Evolutionary conservation across 2,888 invertebrate species (phyloP).

Genomic region (Cylloceria caligata): DNA sequence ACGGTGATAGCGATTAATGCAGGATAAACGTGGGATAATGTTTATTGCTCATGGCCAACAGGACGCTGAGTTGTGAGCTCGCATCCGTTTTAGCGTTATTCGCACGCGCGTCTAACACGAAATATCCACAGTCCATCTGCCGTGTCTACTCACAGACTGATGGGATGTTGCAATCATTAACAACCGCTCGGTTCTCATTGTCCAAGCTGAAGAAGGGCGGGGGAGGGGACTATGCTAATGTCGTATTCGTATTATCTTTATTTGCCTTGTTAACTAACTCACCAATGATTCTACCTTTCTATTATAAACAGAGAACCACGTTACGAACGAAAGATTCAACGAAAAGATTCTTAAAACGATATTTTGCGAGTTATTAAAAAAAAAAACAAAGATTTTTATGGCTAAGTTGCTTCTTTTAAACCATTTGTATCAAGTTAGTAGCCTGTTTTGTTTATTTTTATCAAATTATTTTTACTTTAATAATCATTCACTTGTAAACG

Average conservation of each 20-base stretch:
- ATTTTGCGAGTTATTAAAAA: no score
- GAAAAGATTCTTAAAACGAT: no score
- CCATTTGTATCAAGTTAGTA: no score
- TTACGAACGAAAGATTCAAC: no score
- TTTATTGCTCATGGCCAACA: constrained; percentile 38
- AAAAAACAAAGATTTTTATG: no score
- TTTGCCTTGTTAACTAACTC: constrained; percentile 1
- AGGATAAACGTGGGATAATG: constrained; percentile 66
- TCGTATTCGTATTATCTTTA: constrained; percentile 14
- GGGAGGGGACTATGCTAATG: constrained; percentile 16
- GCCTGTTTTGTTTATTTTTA: no score
- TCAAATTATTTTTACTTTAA: no score
- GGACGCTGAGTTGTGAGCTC: constrained; percentile 56
- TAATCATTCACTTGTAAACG: no score
- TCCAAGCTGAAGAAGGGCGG: constrained; percentile 32
- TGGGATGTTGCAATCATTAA: constrained; percentile 40
- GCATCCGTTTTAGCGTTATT: constrained; percentile 62
- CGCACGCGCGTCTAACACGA: constrained; percentile 58
- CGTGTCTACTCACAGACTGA: constrained; percentile 30
- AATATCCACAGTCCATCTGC: constrained; percentile 59
- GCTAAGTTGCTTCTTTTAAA: no score
- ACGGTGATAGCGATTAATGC: constrained; percentile 40
- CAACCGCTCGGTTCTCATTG: constrained; percentile 52
- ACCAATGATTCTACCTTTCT: not conserved
- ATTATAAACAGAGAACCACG: not conserved